Evolutionary conservation across 2,888 invertebrate species (phyloP), one percentile per base, ranked within the genome.

Genomic region (Metopia argyrocephala): DNA sequence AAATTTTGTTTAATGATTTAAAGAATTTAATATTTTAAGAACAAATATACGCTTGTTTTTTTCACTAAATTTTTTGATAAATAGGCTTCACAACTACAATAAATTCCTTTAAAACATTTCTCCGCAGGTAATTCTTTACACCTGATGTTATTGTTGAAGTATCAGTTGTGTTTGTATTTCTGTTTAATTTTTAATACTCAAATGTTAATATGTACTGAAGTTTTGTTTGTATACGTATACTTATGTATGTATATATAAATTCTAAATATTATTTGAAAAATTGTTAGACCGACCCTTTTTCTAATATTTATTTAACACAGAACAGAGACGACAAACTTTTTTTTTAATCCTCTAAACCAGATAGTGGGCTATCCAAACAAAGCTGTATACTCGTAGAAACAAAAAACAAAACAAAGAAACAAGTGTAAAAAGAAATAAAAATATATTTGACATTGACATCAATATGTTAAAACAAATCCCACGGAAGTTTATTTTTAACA

Each of bases 391-490:
- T 18, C 23, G n/a, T 45, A 45, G 27, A n/a, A 65, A 7, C 23
- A 12, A n/a, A 57, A 23, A 38, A 18, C n/a, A 20, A 31, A 50
- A 28, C 3, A 45, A 2, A 21, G 54, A 38, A 52, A 27, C 15
- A 48, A 38, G 12, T 38, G 38, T 38, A 38, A 27, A 28, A 50
- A 18, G 18, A 48, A 3, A 2, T 15, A 21, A 20, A 20, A 56
- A 31, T 46, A 54, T 18, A 56, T 76, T 76, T 76, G 68, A 69
- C 62, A 76, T 69, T 76, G 69, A 76, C 69, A 76, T 69, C 46
- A 64, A 69, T 76, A 56, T 28, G 3, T 27, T 48, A n/a, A 48
- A 20, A 48, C n/a, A 73, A 73, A 64, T 71, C 45, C 48, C 65
- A 9, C 74, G 74, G 57, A 74, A 65, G 38, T 65, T 50, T 73